Conservation (phyloP, 2,888 invertebrate species). For the Drosophila sordidula region DNA sequence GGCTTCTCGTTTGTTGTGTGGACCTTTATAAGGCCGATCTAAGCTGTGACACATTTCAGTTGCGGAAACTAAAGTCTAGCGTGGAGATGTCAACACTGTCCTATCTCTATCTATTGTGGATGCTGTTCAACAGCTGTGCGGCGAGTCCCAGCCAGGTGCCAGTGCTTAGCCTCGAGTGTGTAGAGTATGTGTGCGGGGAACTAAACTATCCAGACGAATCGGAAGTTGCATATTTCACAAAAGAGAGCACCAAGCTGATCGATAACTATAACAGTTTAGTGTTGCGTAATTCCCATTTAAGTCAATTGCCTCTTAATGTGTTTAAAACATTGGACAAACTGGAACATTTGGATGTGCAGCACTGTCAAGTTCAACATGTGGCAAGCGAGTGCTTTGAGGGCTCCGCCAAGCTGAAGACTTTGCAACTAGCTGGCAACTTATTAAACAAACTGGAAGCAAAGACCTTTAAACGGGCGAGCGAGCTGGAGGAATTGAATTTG, state of each 20-base stretch:
- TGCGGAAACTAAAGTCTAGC: slow-evolving; percentile 31
- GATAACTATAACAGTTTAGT: slow-evolving; percentile 27
- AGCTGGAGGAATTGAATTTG: slow-evolving; percentile 50
- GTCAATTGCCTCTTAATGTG: slow-evolving; percentile 64
- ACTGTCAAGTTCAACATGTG: slow-evolving; percentile 44
- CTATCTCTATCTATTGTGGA: slow-evolving; percentile 32
- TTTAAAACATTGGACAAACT: slow-evolving; percentile 64
- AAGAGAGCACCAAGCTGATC: slow-evolving; percentile 16
- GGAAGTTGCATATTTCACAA: slow-evolving; percentile 47
- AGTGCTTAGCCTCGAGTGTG: slow-evolving; percentile 40
- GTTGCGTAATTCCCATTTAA: slow-evolving; percentile 61
- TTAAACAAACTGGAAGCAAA: slow-evolving; percentile 46
- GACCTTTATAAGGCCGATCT: slow-evolving; percentile 40
- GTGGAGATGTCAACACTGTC: slow-evolving; percentile 40
- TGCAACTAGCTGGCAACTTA: slow-evolving; percentile 66
- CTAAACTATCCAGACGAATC: slow-evolving; percentile 34
- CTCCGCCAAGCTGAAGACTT: slow-evolving; percentile 26
- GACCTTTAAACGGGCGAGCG: slow-evolving; percentile 49
- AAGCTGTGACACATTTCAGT: slow-evolving; percentile 52
- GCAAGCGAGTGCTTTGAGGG: slow-evolving; percentile 40
- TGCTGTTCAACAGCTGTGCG: slow-evolving; percentile 17
- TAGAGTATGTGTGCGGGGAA: slow-evolving; percentile 31
- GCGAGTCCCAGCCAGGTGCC: slow-evolving; percentile 26
- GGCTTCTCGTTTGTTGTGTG: background rate
- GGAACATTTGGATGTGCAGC: slow-evolving; percentile 55